Conservation (phyloP, 2,888 invertebrate genomes). For the Campopleginae sp. region DNA sequence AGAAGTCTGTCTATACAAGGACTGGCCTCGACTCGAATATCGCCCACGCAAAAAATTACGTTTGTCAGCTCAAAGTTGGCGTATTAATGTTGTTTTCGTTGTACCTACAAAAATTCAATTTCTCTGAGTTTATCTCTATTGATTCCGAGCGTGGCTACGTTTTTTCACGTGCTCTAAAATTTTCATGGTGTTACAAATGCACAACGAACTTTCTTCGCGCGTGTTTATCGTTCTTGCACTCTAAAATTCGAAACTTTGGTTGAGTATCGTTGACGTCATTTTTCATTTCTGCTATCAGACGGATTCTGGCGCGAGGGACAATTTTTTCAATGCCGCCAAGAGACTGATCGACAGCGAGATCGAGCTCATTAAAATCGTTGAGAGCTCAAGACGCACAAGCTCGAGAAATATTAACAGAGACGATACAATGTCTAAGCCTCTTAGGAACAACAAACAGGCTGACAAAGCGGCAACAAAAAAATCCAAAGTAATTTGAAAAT, state of each 20-base stretch:
- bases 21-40: conserved; percentile 45
- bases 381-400: conserved; percentile 71
- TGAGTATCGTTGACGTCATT: conserved; percentile 21
- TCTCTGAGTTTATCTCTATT: neutral
- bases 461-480: conserved; percentile 73
- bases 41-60: conserved; percentile 59
- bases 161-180: neutral
- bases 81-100: neutral
- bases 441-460: conserved; percentile 64
- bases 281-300: conserved; percentile 72
- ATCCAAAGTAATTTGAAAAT: conserved; percentile 74
- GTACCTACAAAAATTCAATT: neutral
- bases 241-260: neutral
- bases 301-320: conserved; percentile 71
- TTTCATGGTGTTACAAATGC: neutral
- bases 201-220: neutral
- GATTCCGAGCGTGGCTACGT: neutral
- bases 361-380: conserved; percentile 77
- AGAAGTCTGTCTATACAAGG: conserved; percentile 57
- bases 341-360: conserved; percentile 80
- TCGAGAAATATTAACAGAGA: conserved; percentile 48
- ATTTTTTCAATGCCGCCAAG: conserved; percentile 78
- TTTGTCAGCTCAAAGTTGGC: neutral
- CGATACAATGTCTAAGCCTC: conserved; percentile 73
- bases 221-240: neutral